phyloP scores from a whole-genome alignment of 2,113 vertebrate species.

The Ceyx cyanopectus region DNA sequence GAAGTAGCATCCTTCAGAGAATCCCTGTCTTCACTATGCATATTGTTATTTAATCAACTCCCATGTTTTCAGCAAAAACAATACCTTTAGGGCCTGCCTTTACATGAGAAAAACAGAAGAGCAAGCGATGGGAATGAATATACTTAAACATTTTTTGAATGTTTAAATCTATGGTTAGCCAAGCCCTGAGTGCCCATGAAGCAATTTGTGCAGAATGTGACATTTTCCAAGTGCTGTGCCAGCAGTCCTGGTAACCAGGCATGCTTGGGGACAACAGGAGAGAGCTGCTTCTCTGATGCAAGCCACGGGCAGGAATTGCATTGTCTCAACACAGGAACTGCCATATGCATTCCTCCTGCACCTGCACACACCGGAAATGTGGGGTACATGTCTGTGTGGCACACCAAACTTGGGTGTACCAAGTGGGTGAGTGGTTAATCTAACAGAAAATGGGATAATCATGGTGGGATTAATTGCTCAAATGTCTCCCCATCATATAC shows the following conservation, averaged over 20 bases:
- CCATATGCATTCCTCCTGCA: not conserved
- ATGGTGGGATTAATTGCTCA: not conserved
- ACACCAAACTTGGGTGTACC: not conserved
- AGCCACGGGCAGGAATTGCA: not conserved
- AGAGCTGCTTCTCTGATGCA: not conserved
- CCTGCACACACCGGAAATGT: rapidly evolving
- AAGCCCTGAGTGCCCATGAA: rapidly evolving
- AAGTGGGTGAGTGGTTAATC: not conserved
- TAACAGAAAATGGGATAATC: not conserved
- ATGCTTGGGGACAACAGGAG: not conserved
- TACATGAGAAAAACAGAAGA: not conserved
- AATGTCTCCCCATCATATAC: not conserved
- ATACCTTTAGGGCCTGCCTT: not conserved
- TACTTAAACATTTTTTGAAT: not conserved
- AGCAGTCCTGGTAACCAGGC: not conserved
- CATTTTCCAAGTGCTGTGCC: not conserved
- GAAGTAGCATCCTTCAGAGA: not conserved
- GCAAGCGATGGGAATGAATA: not conserved
- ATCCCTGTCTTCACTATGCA: rapidly evolving
- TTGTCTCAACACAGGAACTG: not conserved
- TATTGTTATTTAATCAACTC: not conserved
- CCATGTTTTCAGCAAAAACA: not conserved
- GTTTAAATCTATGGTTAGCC: not conserved
- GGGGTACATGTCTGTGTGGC: rapidly evolving
- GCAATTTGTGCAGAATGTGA: rapidly evolving